A percentile compares a stretch with the other conserved stretches of the same genome.
phyloP scores from a whole-genome alignment of 2,888 invertebrate species.

The Leistus spinibarbis region DNA sequence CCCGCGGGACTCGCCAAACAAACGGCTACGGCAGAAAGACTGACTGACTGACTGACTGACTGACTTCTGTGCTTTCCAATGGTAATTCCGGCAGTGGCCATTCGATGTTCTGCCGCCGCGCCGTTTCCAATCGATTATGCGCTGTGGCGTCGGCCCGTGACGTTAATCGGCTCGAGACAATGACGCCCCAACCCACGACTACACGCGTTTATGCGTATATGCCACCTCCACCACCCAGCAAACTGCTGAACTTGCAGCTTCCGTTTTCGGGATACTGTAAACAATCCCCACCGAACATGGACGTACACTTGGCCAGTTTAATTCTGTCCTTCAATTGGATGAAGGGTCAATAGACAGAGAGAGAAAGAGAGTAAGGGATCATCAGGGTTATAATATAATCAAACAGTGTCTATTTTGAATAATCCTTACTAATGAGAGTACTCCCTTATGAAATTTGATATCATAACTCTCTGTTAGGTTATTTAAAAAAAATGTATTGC shows the following conservation, averaged over 20 bases:
- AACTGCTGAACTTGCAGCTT: neutral
- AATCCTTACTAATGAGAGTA: too few relatives aligned
- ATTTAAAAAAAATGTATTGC: too few relatives aligned
- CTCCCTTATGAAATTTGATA: too few relatives aligned
- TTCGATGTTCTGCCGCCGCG: too few relatives aligned
- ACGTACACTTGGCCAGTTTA: neutral
- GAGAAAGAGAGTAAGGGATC: too few relatives aligned
- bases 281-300: neutral
- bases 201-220: neutral
- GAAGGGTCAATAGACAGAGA: too few relatives aligned
- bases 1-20: conserved; percentile 41
- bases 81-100: too few relatives aligned
- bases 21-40: conserved; percentile 39
- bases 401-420: too few relatives aligned
- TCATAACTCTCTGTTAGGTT: too few relatives aligned
- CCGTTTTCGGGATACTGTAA: neutral
- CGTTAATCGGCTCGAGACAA: conserved; percentile 24
- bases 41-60: neutral
- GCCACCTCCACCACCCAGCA: neutral
- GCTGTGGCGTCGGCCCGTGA: conserved; percentile 34
- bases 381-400: too few relatives aligned
- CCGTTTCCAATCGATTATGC: conserved; percentile 44
- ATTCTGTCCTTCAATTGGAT: neutral
- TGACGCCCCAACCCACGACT: neutral
- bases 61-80: conserved; percentile 36